These are phyloP conservation scores for Peromyscus nudipes DNA, from an alignment of 2,797 vertebrate species.

Conservation along the genomic window DNA sequence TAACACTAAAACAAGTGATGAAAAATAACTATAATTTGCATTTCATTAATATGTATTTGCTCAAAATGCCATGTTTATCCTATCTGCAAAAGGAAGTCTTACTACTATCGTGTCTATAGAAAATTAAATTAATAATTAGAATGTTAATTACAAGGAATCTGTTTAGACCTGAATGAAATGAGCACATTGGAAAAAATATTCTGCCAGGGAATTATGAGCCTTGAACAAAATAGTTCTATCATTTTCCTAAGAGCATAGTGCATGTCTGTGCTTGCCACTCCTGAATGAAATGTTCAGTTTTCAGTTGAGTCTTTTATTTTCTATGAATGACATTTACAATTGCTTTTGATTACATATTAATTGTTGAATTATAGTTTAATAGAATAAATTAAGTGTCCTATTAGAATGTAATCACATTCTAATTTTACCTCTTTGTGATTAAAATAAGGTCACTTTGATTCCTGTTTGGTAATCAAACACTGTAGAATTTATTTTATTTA, in stretches of 20 bases:
- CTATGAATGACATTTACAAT: neutral
- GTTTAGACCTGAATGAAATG: neutral
- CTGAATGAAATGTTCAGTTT: neutral
- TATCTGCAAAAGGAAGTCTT: neutral
- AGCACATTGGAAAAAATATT: neutral
- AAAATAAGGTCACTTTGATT: slow-evolving; percentile 54
- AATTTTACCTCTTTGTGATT: slow-evolving; percentile 52
- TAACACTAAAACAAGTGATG: neutral
- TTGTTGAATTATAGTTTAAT: slow-evolving; percentile 51
- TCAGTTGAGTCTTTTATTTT: neutral
- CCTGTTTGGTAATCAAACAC: neutral
- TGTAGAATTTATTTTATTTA: neutral
- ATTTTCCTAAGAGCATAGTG: neutral
- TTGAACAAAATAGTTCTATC: neutral
- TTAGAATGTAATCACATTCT: slow-evolving; percentile 27
- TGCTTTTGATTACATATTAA: slow-evolving; percentile 9
- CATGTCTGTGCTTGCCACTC: neutral
- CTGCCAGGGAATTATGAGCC: neutral
- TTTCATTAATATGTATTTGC: neutral
- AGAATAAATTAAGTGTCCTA: slow-evolving; percentile 42
- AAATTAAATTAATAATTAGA: slow-evolving; percentile 11
- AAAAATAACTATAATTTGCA: neutral
- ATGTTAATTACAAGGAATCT: neutral
- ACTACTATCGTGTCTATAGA: neutral
- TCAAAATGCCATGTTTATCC: neutral